Base-by-base conservation (phyloP, 2,797 vertebrate genomes). In the Galaxias olidus region DNA sequence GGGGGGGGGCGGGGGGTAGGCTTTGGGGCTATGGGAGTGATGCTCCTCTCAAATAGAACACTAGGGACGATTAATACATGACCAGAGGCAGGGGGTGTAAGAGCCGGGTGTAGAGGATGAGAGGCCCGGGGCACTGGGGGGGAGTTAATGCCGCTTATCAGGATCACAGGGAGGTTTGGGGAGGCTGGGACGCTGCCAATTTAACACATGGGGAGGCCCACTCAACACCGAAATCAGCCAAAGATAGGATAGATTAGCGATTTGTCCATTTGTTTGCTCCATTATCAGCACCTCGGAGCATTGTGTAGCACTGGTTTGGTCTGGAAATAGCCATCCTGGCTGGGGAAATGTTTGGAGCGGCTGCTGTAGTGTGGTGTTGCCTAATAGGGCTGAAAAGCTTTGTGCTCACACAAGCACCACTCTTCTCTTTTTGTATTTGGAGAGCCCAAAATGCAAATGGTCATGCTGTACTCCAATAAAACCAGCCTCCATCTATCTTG, bases 81-180 rank as follows among this genome's bases (percentile, higher is more conserved):
- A 78, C 74, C 64, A 66, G 48, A 73, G 73, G 81, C 75, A 44
- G 62, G 40, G 67, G 56, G 56, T 14, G 64, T 56, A 67, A 67
- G 52, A 47, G 11, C 59, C 59, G 64, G 14, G 40, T 48, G 4
- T 12, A 51, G 61, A 17, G 56, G 53, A 17, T 7, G 58, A 41
- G 54, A 47, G 54, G 47, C 56, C 2, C 15, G 57, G 58, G 45
- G 9, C 58, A n/a, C 41, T n/a, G 10, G 0, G 20, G 18, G 74
- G 61, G 78, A 74, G 76, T 71, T 84, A 82, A 85, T 80, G 75
- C 72, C 60, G 63, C 78, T 88, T 82, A 88, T 86, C 83, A 75
- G 74, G 74, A 89, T 86, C 77, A 84, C 69, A 73, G 79, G 70
- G 72, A 79, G 66, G 72, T 71, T 79, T 60, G 73, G 67, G 71